Conservation (phyloP, 2,888 invertebrate species). For the Polia nebulosa region DNA sequence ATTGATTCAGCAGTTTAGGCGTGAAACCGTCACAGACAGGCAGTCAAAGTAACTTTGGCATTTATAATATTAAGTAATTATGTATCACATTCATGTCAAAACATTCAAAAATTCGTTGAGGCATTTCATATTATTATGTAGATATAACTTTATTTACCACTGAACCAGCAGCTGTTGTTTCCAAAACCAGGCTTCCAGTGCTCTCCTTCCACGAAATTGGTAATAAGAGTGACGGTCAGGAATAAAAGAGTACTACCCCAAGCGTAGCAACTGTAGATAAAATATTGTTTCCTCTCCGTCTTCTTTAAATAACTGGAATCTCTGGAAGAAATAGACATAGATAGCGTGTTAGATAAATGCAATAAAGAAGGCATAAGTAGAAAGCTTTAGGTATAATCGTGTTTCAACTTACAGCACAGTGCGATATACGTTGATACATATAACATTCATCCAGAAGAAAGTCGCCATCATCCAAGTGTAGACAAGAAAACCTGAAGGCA, state of each 20-base stretch:
- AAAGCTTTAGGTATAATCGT: background rate
- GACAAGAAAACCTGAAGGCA: constrained; percentile 87
- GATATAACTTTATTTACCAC: constrained; percentile 80
- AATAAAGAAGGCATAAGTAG: background rate
- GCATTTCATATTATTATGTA: background rate
- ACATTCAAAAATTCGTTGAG: background rate
- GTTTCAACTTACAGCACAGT: constrained; percentile 91
- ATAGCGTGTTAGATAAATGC: background rate
- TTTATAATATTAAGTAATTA: too few species aligned
- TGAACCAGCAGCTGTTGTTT: constrained; percentile 92
- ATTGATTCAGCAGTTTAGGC: too few species aligned
- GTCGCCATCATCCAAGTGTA: constrained; percentile 92
- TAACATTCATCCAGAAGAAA: constrained; percentile 94
- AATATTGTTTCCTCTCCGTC: constrained; percentile 89
- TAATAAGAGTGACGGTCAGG: constrained; percentile 86
- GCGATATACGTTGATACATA: constrained; percentile 93
- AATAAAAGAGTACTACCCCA: constrained; percentile 91
- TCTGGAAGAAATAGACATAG: constrained; percentile 68
- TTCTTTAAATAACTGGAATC: constrained; percentile 82
- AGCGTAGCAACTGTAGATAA: constrained; percentile 91
- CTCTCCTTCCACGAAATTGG: constrained; percentile 89
- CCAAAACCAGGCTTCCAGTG: constrained; percentile 92
- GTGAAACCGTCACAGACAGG: too few species aligned
- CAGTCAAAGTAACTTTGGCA: too few species aligned
- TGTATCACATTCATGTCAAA: background rate